These are phyloP conservation scores for Caenorhabditis plicata DNA, from an alignment of 2,888 invertebrate genomes.

Conservation along the genomic window DNA sequence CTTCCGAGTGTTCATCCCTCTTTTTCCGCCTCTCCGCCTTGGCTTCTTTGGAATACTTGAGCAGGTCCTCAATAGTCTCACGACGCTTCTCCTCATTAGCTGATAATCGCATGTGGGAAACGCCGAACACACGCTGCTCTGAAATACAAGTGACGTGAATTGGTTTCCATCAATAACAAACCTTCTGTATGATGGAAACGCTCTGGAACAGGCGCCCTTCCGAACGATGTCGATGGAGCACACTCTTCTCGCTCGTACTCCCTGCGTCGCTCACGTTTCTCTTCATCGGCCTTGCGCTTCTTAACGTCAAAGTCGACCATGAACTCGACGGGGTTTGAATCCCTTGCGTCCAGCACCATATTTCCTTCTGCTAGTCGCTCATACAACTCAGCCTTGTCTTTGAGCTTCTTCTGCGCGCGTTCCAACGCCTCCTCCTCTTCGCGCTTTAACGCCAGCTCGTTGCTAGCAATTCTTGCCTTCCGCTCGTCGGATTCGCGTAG, in stretches of 20 bases:
- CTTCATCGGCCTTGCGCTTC: slow-evolving; percentile 35
- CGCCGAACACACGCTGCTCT: slow-evolving; percentile 55
- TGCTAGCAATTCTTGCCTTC: slow-evolving; percentile 26
- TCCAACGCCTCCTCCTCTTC: slow-evolving; percentile 43
- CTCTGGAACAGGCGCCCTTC: slow-evolving; percentile 35
- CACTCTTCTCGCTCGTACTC: slow-evolving; percentile 14
- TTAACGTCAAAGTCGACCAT: slow-evolving; percentile 53
- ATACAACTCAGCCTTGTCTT: slow-evolving; percentile 52
- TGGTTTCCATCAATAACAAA: background rate
- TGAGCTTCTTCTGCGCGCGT: slow-evolving; percentile 6
- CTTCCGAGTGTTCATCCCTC: slow-evolving; percentile 13
- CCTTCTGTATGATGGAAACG: slow-evolving; percentile 51
- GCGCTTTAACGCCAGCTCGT: slow-evolving; percentile 28
- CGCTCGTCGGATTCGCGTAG: slow-evolving; percentile 16
- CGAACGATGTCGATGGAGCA: slow-evolving; percentile 5
- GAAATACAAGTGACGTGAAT: slow-evolving; percentile 1
- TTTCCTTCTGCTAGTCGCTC: slow-evolving; percentile 47
- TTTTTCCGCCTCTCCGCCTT: slow-evolving; percentile 21
- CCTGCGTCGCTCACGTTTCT: slow-evolving; percentile 2
- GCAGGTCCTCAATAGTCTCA: slow-evolving; percentile 36
- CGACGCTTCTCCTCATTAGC: slow-evolving; percentile 47
- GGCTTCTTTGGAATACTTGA: slow-evolving; percentile 47
- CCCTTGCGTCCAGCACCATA: slow-evolving; percentile 30
- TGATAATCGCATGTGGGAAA: slow-evolving; percentile 52
- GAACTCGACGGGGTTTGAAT: slow-evolving; percentile 50